Conservation (phyloP, 2,113 vertebrate genomes). For the Muntiacus reevesi region DNA sequence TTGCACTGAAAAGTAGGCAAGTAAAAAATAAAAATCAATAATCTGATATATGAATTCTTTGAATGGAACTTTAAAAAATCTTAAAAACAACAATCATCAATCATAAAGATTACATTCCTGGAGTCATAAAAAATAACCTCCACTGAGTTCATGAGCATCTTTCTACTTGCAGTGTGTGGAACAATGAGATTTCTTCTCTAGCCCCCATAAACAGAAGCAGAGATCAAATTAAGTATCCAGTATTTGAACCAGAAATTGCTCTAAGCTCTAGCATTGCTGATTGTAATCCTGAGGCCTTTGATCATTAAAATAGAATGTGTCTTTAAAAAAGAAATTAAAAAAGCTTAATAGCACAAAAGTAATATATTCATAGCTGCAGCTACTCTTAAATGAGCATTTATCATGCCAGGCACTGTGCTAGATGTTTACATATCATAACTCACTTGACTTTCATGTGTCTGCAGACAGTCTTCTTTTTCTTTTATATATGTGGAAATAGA, state of each 20-base stretch:
- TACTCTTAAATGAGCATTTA: neutral
- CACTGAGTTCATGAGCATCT: constrained; percentile 7
- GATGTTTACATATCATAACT: neutral
- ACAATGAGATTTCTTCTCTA: constrained; percentile 51
- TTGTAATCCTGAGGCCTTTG: neutral
- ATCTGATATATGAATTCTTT: constrained; percentile 21
- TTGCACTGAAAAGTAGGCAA: constrained; percentile 5
- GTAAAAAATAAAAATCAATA: constrained; percentile 14
- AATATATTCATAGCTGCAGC: neutral
- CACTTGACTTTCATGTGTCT: neutral
- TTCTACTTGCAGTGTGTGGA: neutral
- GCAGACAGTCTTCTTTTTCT: neutral
- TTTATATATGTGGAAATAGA: neutral
- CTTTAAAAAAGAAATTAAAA: neutral
- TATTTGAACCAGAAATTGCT: constrained; percentile 18
- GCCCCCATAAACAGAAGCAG: constrained; percentile 49
- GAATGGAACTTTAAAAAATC: constrained; percentile 46
- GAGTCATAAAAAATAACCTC: constrained; percentile 60
- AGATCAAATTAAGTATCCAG: constrained; percentile 48
- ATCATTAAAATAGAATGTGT: neutral
- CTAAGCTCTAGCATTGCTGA: neutral
- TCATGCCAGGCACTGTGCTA: neutral
- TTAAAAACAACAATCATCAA: constrained; percentile 60
- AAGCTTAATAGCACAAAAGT: neutral
- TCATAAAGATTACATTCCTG: constrained; percentile 46